Percentiles rank a stretch among this genome's conserved stretches.
These are phyloP conservation scores for Drosophila vallismaia DNA, from an alignment of 2,888 invertebrate species.

Conservation along the genomic window DNA sequence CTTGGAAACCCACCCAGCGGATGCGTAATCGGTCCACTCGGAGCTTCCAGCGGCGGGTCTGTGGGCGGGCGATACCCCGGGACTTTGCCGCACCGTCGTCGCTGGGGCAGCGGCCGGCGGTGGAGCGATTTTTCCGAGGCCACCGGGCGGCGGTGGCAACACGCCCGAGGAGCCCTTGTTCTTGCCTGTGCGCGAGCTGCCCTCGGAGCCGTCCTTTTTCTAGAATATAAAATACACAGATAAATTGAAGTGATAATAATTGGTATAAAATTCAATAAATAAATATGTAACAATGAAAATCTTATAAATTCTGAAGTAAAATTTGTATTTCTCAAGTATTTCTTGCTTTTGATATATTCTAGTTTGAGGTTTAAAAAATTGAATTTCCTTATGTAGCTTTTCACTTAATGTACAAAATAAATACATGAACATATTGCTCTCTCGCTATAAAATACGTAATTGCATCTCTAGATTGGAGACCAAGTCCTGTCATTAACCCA, in stretches of 20 bases:
- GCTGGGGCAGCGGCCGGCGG: conserved; percentile 88
- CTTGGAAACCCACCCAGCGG: conserved; percentile 85
- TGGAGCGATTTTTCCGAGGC: conserved; percentile 88
- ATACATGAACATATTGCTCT: not conserved
- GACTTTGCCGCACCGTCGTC: conserved; percentile 80
- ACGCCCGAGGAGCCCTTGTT: conserved; percentile 86
- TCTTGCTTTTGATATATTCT: too few relatives aligned
- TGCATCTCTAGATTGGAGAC: conserved; percentile 53
- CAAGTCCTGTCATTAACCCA: conserved; percentile 81
- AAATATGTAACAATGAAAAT: too few relatives aligned
- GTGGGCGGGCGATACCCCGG: conserved; percentile 89
- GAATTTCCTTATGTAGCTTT: too few relatives aligned
- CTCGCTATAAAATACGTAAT: too few relatives aligned
- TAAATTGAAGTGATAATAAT: not conserved
- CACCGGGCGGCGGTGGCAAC: conserved; percentile 94
- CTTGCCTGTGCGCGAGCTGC: conserved; percentile 87
- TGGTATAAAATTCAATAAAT: too few relatives aligned
- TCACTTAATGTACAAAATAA: too few relatives aligned
- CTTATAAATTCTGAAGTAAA: too few relatives aligned
- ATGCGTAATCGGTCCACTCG: conserved; percentile 93
- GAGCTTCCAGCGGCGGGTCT: conserved; percentile 85
- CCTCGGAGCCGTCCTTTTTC: conserved; percentile 95
- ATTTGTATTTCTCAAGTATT: too few relatives aligned
- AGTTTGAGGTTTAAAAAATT: too few relatives aligned
- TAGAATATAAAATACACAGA: conserved; percentile 75